Evolutionary conservation across 2,888 invertebrate genomes (phyloP), one percentile per base, ranked within the genome.

Genomic region (Pimpla rufipes): DNA sequence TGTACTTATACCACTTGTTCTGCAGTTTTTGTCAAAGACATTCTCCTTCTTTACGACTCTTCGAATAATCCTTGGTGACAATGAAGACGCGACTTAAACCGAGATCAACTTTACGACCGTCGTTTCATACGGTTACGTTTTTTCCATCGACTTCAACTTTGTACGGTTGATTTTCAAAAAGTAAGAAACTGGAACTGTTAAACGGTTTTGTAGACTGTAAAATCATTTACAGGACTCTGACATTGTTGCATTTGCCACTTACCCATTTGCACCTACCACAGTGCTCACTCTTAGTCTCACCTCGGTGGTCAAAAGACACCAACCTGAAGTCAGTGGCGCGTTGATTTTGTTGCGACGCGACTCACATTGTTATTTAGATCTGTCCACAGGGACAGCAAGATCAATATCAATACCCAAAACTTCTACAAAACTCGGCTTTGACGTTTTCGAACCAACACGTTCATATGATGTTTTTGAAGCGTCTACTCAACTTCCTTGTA

Each of bases 11-110:
- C 13, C 4, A 11, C 37, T 55, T n/a, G 42, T 29, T 50, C 47
- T 16, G 18, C 79, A 83, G 82, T 83, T 79, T 68, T 40, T 83
- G 16, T 79, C 82, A 11, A 79, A 71, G 40, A 79, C 82, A 2
- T 79, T 79, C 64, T 83, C 82, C 1, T 83, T 71, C 35, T 83
- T 79, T 59, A 83, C 82, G 2, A 70, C 82, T 13, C 45, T 83
- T 11, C 82, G 82, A 1, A 50, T 82, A 5, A 40, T 79, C n/a
- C 52, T 82, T 23, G 78, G 57, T 47, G 68, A 79, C 23, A 55
- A 57, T 21, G 18, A 52, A 10, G n/a, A 57, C n/a, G n/a, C 35
- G n/a, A 62, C 23, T 16, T 67, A 73, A 50, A 40, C 4, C 21
- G 0, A 13, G 2, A 37, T 37, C 37, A 16, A 40, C 13, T 40